Evolutionary conservation across 2,888 invertebrate genomes (phyloP), one percentile per base, ranked within the genome.

Genomic region (Epinotia brunnichana): DNA sequence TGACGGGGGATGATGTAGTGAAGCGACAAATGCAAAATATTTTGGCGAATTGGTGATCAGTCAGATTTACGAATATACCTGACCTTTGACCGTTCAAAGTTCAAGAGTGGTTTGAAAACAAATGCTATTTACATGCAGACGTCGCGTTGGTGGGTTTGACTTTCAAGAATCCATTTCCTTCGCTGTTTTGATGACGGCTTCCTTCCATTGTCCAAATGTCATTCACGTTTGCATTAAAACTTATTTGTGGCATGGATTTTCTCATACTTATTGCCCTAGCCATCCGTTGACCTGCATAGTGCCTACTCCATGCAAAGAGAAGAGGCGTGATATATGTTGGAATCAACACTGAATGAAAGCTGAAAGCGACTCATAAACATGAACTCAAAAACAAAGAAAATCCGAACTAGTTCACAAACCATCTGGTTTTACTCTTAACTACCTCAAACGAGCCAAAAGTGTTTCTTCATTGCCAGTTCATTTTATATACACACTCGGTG

Each of bases 61-160:
- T 48, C 41, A 15, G 24, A 39, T 54, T 41, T 21, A 41, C 39
- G 39, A 41, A 56, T 35, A 29, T 29, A 21, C 3, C 3, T 66
- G 67, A 61, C 67, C 72, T 67, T 72, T 61, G 54, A 13, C 48
- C 48, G 67, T 21, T 61, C 54, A 35, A 61, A 56, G 67, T 72
- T 72, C 67, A 72, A 56, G 67, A 60, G n/a, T 35, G 15, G 15
- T 61, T 24, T 41, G 10, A 24, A 56, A 24, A 59, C 70, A n/a
- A 48, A 67, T 56, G 21, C 9, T 60, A 35, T 41, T 13, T 56
- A 44, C 44, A 17, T 51, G 39, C 56, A 48, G 39, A 39, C 48
- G 15, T 64, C 19, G 44, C 19, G 44, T 51, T 51, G 63, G 51
- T 39, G 57, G 35, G 51, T 48, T 48, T 48, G 15, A 48, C n/a